Percentiles rank a stretch among this genome's conserved stretches.
These are phyloP conservation scores for Meiosimyza platycephala DNA, from an alignment of 2,888 invertebrate genomes.

Conservation along the genomic window DNA sequence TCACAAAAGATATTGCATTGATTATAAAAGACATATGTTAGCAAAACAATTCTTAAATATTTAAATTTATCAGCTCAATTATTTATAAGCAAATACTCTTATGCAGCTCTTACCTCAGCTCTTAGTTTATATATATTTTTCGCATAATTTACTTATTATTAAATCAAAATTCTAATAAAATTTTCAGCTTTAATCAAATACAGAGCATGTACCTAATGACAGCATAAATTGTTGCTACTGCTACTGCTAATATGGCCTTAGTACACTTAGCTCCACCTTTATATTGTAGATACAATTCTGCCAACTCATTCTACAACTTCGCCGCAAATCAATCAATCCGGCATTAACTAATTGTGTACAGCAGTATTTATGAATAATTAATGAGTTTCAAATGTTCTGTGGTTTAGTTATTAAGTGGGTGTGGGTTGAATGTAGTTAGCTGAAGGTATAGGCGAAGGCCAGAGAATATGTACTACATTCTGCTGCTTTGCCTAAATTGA, in stretches of 20 bases:
- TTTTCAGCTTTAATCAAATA: background rate
- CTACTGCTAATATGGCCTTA: too few relatives aligned
- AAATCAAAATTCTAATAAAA: slow-evolving; percentile 2
- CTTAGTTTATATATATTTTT: background rate
- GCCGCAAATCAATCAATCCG: slow-evolving; percentile 57
- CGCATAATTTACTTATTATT: slow-evolving; percentile 14
- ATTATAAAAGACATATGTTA: too few relatives aligned
- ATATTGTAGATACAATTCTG: background rate
- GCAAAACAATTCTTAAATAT: too few relatives aligned
- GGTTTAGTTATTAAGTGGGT: background rate
- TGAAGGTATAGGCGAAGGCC: background rate
- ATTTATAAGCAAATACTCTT: too few relatives aligned
- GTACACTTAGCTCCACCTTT: background rate
- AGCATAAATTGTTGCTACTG: too few relatives aligned
- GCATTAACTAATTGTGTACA: slow-evolving; percentile 60
- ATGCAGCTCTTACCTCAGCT: too few relatives aligned
- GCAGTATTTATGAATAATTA: slow-evolving; percentile 63
- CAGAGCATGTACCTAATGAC: too few relatives aligned
- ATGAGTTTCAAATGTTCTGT: slow-evolving; percentile 50
- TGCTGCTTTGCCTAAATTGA: background rate
- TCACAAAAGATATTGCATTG: too few relatives aligned
- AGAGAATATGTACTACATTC: background rate
- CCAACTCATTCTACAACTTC: background rate
- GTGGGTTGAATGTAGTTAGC: background rate
- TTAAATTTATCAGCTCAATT: too few relatives aligned